Base-by-base conservation (phyloP, 2,797 vertebrate species). In the Clarias laeviceps region DNA sequence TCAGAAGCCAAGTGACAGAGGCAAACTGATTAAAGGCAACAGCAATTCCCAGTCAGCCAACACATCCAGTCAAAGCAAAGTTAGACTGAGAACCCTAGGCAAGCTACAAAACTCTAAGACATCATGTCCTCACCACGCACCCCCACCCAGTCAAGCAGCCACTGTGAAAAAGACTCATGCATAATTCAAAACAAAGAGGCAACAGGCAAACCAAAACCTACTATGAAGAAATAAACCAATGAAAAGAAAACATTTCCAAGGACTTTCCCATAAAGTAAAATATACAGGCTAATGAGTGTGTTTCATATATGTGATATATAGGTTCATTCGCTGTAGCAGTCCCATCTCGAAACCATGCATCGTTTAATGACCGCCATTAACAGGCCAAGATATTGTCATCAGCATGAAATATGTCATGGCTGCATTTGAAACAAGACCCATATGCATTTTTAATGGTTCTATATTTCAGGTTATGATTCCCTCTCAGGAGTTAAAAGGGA, bases 401-500 rank as follows among this genome's bases (percentile, higher is more conserved):
- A 82, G 86, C 61, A 83, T 87, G 74, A 86, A 78, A 89, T 91
- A 82, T 84, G 89, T 88, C 85, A 90, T 85, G 78, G 73, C 68
- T 64, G 66, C 64, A 84, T 90, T 89, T 87, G 81, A 86, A 87
- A 85, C 72, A 80, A 77, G 34, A 88, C 74, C 89, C 89, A 89
- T 89, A 91, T 88, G 90, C 91, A 90, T 91, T 90, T 89, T 89
- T 90, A 90, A 91, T 89, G 80, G 89, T 87, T 89, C 89, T 89
- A 90, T 89, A 90, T 91, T 89, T 91, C 87, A 92, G 77, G 80
- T 85, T 90, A 84, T 87, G 74, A 86, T 90, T 90, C 70, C 80
- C 88, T 88, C 87, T 88, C 65, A 88, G 86, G 88, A 88, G 34
- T 91, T 87, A 84, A 82, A 82, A 81, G 76, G 62, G 57, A 82